A percentile compares a stretch with the other conserved stretches of the same genome.
phyloP scores from a whole-genome alignment of 2,888 invertebrate species.

The Dinocampus coccinellae region DNA sequence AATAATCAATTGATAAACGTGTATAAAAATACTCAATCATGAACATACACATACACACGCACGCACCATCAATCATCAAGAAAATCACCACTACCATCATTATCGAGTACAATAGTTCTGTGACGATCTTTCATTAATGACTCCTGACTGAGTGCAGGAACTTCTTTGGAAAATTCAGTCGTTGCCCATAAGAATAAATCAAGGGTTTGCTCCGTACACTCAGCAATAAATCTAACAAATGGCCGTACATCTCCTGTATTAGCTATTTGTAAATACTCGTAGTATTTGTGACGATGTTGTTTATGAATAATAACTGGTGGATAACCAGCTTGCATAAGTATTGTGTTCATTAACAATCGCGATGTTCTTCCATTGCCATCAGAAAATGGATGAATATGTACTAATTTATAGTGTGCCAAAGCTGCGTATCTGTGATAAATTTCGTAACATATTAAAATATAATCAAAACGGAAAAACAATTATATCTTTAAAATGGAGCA shows the following conservation, averaged over 20 bases:
- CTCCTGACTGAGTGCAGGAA: conserved; percentile 75
- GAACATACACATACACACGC: neutral
- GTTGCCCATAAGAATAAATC: conserved; percentile 90
- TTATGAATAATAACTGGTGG: conserved; percentile 96
- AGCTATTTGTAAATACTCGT: conserved; percentile 89
- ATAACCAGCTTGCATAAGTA: conserved; percentile 95
- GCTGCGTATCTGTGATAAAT: conserved; percentile 84
- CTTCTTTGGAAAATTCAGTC: conserved; percentile 78
- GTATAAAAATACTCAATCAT: neutral
- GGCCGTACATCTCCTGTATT: conserved; percentile 96
- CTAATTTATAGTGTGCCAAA: conserved; percentile 95
- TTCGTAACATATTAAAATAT: neutral
- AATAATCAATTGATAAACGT: neutral
- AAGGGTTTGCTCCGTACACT: conserved; percentile 89
- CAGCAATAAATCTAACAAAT: conserved; percentile 95
- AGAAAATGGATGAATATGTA: conserved; percentile 96
- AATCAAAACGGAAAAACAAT: neutral
- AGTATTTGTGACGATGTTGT: conserved; percentile 86
- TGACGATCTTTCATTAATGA: conserved; percentile 51
- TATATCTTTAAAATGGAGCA: neutral
- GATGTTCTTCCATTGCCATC: conserved; percentile 98
- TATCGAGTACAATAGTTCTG: conserved; percentile 56
- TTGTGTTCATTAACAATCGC: conserved; percentile 93
- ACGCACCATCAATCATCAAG: conserved; percentile 45
- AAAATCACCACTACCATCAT: conserved; percentile 53